Evolutionary conservation across 2,888 invertebrate species (phyloP), one percentile per base, ranked within the genome.

Genomic region (Suillia variegata): DNA sequence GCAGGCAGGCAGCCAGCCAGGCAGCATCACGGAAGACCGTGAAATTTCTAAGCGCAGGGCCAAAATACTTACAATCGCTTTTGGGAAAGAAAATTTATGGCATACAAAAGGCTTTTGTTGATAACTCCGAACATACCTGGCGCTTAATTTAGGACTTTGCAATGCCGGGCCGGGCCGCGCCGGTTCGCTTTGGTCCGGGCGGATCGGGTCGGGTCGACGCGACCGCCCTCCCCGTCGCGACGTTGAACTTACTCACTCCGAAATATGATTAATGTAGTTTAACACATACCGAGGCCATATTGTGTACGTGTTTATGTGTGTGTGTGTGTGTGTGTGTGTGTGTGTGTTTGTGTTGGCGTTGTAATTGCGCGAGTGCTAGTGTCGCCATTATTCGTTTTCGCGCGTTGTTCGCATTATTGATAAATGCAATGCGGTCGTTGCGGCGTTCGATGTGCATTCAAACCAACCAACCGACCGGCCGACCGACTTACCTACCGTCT

Each of bases 261-360:
- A 53, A 58, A 58, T 58, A 53, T 58, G 58, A 58, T 58, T 58
- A 58, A 58, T 58, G 52, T 52, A 53, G 47, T 58, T 53, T 47
- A 53, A 47, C 58, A 53, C 53, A 53, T 53, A 31, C 47, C 22
- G 20, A 26, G 26, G 34, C 38, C 22, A 13, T 38, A 22, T 26
- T 10, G 6, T 26, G 26, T 10, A 6, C 26, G 26, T 13, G 26
- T 38, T 38, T 38, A 38, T 38, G n/a, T 38, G 10, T 38, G 38
- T 4, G 38, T n/a, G n/a, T 38, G 31, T 31, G 31, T 31, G 31
- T 31, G 31, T 31, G 31, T 31, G 51, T 51, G 6, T 53, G 18
- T n/a, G 13, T 26, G n/a, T 34, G 21, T 38, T n/a, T n/a, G 17
- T 26, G 42, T 59, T 54, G 47, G 17, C 20, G 42, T 59, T 54